Conservation (phyloP, 2,888 invertebrate species). For the Myathropa florea region DNA sequence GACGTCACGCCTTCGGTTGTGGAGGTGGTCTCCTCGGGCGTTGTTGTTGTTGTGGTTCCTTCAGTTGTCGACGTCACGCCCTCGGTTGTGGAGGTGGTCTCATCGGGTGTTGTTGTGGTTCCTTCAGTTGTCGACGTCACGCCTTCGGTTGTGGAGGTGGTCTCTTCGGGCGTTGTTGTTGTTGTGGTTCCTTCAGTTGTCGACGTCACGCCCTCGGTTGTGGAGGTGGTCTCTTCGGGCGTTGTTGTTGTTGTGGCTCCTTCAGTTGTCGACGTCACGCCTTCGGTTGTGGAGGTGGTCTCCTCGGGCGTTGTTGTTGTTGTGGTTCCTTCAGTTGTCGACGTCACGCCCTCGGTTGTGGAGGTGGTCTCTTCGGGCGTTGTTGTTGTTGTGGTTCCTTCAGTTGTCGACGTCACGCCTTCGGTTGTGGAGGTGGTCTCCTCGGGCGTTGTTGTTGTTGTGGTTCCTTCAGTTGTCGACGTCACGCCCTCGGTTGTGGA, state of each 20-base stretch:
- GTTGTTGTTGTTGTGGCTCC: neutral
- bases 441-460: neutral
- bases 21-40: neutral
- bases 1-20: neutral
- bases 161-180: neutral
- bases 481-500: neutral
- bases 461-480: neutral
- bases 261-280: neutral
- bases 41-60: neutral
- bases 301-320: neutral
- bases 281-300: too few species aligned
- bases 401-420: neutral
- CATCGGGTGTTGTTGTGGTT: neutral
- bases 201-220: neutral
- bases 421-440: neutral
- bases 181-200: neutral
- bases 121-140: neutral
- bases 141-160: neutral
- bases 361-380: neutral
- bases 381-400: neutral
- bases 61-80: neutral
- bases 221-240: neutral
- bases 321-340: neutral
- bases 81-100: neutral
- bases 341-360: neutral